Percentiles rank a stretch among this genome's conserved stretches.
phyloP scores from a whole-genome alignment of 2,888 invertebrate species.

The Tipula confusa region DNA sequence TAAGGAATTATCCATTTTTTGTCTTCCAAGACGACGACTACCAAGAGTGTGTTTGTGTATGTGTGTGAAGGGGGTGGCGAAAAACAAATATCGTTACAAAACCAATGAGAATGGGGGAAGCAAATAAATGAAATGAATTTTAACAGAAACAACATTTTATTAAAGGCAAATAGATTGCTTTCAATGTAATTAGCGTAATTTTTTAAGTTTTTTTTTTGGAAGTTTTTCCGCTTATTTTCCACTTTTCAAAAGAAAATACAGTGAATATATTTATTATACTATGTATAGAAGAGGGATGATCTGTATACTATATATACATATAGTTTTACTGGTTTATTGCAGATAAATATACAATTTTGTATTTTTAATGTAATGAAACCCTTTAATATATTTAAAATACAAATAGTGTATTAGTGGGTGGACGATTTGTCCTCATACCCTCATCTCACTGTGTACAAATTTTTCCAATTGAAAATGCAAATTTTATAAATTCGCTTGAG shows the following conservation, averaged over 20 bases:
- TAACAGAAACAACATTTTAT: slow-evolving; percentile 9
- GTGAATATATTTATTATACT: background rate
- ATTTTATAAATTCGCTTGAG: background rate
- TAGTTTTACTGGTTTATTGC: background rate
- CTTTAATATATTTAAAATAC: background rate
- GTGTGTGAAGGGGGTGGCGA: background rate
- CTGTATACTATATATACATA: background rate
- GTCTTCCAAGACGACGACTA: background rate
- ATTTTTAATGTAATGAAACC: background rate
- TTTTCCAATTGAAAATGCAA: slow-evolving; percentile 16
- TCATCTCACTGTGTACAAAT: background rate
- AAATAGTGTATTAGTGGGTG: background rate
- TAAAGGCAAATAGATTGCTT: slow-evolving; percentile 26
- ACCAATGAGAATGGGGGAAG: background rate
- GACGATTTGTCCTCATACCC: background rate
- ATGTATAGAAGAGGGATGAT: background rate
- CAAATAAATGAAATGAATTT: slow-evolving; percentile 6
- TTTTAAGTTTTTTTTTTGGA: background rate
- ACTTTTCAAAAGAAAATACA: background rate
- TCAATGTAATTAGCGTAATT: slow-evolving; percentile 29
- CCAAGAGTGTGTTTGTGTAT: background rate
- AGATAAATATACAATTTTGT: background rate
- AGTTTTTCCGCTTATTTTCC: slow-evolving; percentile 15
- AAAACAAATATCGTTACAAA: background rate
- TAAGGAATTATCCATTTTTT: slow-evolving; percentile 20